Conservation (phyloP, 37 sponge, comb jelly and placozoan species). For the Sycon ciliatum region DNA sequence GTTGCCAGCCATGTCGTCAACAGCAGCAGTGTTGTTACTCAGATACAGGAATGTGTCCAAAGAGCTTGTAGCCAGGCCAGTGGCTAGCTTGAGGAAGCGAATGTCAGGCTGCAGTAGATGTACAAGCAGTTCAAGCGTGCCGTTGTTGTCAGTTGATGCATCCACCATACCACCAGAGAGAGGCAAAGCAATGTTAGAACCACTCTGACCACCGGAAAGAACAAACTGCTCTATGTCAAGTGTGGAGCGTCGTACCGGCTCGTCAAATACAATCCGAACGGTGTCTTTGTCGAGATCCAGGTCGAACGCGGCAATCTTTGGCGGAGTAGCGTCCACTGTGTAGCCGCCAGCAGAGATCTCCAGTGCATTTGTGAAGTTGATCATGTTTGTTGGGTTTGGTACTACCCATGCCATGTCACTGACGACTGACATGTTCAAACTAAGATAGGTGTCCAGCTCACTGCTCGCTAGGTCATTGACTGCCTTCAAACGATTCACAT, state of each 20-base stretch:
- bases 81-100: slow-evolving; percentile 34
- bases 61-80: slow-evolving; percentile 27
- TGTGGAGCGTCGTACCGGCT: slow-evolving; percentile 66
- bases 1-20: slow-evolving; percentile 74
- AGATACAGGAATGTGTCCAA: slow-evolving; percentile 17
- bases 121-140: background rate
- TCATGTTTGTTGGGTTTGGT: no score
- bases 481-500: slow-evolving; percentile 57
- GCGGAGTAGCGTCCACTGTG: slow-evolving; percentile 53
- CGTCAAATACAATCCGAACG: slow-evolving; percentile 53
- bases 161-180: slow-evolving; percentile 1
- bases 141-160: background rate
- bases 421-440: slow-evolving; percentile 38
- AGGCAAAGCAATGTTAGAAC: background rate
- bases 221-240: slow-evolving; percentile 39
- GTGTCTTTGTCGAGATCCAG: slow-evolving; percentile 51
- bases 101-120: background rate
- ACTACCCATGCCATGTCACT: slow-evolving; percentile 66
- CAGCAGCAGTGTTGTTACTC: slow-evolving; percentile 23
- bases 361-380: no score
- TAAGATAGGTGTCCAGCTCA: slow-evolving; percentile 49
- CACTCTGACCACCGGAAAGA: background rate
- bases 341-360: slow-evolving; percentile 26
- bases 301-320: slow-evolving; percentile 34
- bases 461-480: slow-evolving; percentile 18